Percentiles rank a stretch among this genome's conserved stretches.
phyloP scores from a whole-genome alignment of 2,113 vertebrate species.

The Tretioscincus oriximinensis region DNA sequence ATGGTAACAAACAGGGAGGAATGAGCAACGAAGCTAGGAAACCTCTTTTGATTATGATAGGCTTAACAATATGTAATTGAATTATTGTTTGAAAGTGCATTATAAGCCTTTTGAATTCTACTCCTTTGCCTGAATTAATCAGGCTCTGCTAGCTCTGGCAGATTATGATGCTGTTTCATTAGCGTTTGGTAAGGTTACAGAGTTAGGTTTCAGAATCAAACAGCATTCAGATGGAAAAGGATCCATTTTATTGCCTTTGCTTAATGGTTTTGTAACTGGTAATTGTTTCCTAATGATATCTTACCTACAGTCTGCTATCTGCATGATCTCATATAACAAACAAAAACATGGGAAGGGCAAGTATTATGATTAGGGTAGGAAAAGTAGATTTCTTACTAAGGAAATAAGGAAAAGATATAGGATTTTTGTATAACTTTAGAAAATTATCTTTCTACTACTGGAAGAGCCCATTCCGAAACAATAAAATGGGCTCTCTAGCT shows the following conservation, averaged over 20 bases:
- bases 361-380: constrained; percentile 33
- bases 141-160: constrained; percentile 65
- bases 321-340: constrained; percentile 54
- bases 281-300: constrained; percentile 59
- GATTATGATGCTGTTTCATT: constrained; percentile 70
- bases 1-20: constrained; percentile 47
- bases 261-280: constrained; percentile 70
- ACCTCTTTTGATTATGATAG: constrained; percentile 55
- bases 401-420: no score
- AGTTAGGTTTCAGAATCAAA: constrained; percentile 73
- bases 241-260: constrained; percentile 60
- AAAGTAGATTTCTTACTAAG: no score
- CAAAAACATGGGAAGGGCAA: constrained; percentile 45
- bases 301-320: constrained; percentile 52
- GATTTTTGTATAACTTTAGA: no score
- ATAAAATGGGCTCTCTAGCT: no score
- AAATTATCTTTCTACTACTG: neutral
- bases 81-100: constrained; percentile 69
- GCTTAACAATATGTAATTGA: constrained; percentile 66
- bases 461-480: no score
- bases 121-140: constrained; percentile 73
- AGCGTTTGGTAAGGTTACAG: constrained; percentile 64
- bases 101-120: constrained; percentile 69
- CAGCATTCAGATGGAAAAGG: constrained; percentile 56
- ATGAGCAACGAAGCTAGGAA: constrained; percentile 49